A percentile compares a stretch with the other conserved stretches of the same genome.
phyloP scores from a whole-genome alignment of 2,797 vertebrate species.

The Tenualosa ilisha region DNA sequence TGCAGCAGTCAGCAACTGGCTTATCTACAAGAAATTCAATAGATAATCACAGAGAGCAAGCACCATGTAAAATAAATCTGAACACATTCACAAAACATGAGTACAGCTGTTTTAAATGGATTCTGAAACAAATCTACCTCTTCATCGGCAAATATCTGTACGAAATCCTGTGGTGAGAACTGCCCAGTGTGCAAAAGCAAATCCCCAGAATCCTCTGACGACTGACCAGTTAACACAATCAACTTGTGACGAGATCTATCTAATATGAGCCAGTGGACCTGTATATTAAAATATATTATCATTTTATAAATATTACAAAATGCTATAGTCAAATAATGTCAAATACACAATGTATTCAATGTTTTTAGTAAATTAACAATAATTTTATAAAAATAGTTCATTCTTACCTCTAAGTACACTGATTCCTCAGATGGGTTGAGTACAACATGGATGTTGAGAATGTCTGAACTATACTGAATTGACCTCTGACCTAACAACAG shows the following conservation, averaged over 20 bases:
- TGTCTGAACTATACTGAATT: conserved; percentile 82
- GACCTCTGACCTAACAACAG: conserved; percentile 80
- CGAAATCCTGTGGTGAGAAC: conserved; percentile 84
- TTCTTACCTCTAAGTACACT: conserved; percentile 84
- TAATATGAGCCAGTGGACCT: conserved; percentile 86
- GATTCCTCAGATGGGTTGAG: conserved; percentile 87
- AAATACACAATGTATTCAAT: not conserved
- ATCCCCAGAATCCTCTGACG: conserved; percentile 85
- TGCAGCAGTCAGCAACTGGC: conserved; percentile 71
- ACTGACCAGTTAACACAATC: conserved; percentile 87
- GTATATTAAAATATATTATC: not conserved
- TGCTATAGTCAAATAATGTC: too few relatives aligned
- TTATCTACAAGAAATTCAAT: conserved; percentile 66
- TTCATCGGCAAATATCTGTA: conserved; percentile 82
- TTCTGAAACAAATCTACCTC: conserved; percentile 70
- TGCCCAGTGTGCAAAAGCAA: conserved; percentile 85
- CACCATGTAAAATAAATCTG: not conserved
- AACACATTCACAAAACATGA: not conserved
- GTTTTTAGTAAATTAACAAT: not conserved
- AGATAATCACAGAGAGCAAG: not conserved
- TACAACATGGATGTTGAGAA: conserved; percentile 86
- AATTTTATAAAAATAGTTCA: not conserved
- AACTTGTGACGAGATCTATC: conserved; percentile 85
- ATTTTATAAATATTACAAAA: not conserved
- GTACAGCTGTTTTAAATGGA: not conserved